A percentile compares a stretch with the other conserved stretches of the same genome.
phyloP scores from a whole-genome alignment of 2,888 invertebrate species.

The Mechanitis mazaeus region DNA sequence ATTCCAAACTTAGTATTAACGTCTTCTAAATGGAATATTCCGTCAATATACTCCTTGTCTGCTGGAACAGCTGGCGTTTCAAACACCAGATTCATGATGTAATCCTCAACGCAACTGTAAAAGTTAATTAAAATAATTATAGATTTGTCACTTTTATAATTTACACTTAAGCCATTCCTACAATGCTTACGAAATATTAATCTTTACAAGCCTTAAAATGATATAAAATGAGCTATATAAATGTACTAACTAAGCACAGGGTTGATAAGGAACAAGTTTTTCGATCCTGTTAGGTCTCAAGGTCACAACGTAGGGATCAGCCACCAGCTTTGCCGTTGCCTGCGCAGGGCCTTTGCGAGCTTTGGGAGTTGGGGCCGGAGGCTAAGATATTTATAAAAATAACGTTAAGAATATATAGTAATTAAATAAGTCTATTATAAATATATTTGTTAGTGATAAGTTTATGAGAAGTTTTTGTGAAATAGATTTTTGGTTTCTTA shows the following conservation, averaged over 20 bases:
- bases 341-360: conserved; percentile 43
- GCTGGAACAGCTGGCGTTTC: conserved; percentile 65
- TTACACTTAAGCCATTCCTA: not conserved
- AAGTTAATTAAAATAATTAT: not conserved
- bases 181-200: not conserved
- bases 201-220: not conserved
- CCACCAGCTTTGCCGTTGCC: conserved; percentile 59
- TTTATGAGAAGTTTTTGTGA: too few relatives aligned
- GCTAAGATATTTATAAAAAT: conserved; percentile 37
- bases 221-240: too few relatives aligned
- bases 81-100: conserved; percentile 68
- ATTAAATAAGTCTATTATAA: too few relatives aligned
- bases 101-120: conserved; percentile 69
- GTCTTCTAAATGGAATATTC: conserved; percentile 61
- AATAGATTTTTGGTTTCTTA: too few relatives aligned
- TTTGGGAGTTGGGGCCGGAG: conserved; percentile 62
- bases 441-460: too few relatives aligned
- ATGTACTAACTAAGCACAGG: conserved; percentile 65
- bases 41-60: conserved; percentile 54
- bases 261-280: conserved; percentile 63
- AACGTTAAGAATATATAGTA: not conserved
- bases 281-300: conserved; percentile 61
- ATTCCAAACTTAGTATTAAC: conserved; percentile 68
- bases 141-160: not conserved
- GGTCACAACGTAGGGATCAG: conserved; percentile 59